These are phyloP conservation scores for Salvelinus fontinalis DNA, from an alignment of 2,113 vertebrate species.

Conservation along the genomic window DNA sequence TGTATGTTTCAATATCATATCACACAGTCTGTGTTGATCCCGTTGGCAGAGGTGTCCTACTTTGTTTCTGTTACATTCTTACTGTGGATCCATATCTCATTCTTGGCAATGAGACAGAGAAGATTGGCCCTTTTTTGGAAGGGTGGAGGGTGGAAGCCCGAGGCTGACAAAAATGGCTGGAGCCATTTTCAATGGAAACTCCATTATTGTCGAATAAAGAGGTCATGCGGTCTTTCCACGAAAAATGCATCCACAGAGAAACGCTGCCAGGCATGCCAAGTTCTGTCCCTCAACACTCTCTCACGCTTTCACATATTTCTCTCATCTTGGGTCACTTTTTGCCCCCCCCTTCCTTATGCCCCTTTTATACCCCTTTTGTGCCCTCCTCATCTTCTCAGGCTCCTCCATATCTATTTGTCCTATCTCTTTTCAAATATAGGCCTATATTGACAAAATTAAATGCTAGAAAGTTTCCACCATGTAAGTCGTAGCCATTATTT, in stretches of 20 bases:
- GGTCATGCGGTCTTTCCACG: slow-evolving; percentile 8
- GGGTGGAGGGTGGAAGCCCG: neutral
- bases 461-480: neutral
- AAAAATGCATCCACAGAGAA: neutral
- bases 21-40: neutral
- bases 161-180: slow-evolving; percentile 1
- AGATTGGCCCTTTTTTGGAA: neutral
- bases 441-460: neutral
- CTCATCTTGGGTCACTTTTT: neutral
- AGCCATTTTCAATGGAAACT: slow-evolving; percentile 29
- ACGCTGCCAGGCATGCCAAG: slow-evolving; percentile 9
- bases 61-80: slow-evolving; percentile 1
- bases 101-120: neutral
- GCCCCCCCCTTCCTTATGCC: no score
- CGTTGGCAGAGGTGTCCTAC: neutral
- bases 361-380: no score
- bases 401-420: neutral
- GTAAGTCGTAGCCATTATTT: neutral
- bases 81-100: neutral
- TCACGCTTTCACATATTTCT: slow-evolving; percentile 3
- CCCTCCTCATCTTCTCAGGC: no score
- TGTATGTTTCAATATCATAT: neutral
- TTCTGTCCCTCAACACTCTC: neutral
- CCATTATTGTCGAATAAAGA: slow-evolving; percentile 14
- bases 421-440: no score